phyloP scores from a whole-genome alignment of 2,113 vertebrate genomes.

The Aptenodytes patagonicus region DNA sequence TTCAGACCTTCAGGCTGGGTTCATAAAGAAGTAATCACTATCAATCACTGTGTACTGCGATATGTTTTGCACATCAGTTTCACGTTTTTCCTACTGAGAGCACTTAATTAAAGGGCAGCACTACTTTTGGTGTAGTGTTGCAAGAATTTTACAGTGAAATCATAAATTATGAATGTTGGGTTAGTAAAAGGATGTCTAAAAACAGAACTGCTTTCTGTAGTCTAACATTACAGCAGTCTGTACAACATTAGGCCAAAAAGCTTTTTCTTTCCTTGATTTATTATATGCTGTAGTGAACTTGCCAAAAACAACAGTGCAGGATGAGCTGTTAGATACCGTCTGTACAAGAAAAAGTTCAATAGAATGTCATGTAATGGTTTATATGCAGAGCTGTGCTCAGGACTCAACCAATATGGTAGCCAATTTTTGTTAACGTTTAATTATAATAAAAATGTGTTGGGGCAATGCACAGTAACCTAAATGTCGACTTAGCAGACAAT shows the following conservation, averaged over 20 bases:
- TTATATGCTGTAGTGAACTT: slow-evolving; percentile 80
- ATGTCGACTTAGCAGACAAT: neutral
- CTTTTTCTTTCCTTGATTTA: slow-evolving; percentile 92
- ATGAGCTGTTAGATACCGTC: slow-evolving; percentile 85
- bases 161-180: slow-evolving; percentile 81
- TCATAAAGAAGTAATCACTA: slow-evolving; percentile 87
- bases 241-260: slow-evolving; percentile 73
- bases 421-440: slow-evolving; percentile 4
- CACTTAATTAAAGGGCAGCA: slow-evolving; percentile 80
- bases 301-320: slow-evolving; percentile 89
- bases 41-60: slow-evolving; percentile 79
- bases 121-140: slow-evolving; percentile 80
- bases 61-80: slow-evolving; percentile 77
- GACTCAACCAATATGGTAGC: slow-evolving; percentile 44
- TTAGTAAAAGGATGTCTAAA: slow-evolving; percentile 82
- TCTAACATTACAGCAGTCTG: slow-evolving; percentile 75
- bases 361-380: slow-evolving; percentile 78
- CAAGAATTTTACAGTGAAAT: slow-evolving; percentile 79
- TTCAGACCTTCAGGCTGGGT: slow-evolving; percentile 87
- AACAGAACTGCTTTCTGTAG: slow-evolving; percentile 80
- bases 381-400: slow-evolving; percentile 28
- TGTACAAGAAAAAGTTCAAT: slow-evolving; percentile 83
- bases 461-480: neutral
- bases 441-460: neutral
- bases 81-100: slow-evolving; percentile 76